Conservation (phyloP, 2,888 invertebrate genomes). For the Smittia sp. region DNA sequence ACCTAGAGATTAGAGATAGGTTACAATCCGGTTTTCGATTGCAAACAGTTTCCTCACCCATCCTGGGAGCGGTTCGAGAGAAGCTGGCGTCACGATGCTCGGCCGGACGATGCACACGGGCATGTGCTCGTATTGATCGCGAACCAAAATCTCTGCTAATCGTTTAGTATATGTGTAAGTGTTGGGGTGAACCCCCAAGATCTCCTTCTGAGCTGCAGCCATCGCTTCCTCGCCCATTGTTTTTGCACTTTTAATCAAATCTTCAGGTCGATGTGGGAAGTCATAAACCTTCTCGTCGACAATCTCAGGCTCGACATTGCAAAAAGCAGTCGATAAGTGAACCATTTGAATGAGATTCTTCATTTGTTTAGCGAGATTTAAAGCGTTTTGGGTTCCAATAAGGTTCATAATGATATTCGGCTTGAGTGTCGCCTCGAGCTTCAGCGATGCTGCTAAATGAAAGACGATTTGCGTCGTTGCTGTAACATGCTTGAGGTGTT, state of each 20-base stretch:
- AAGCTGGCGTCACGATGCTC: slow-evolving; percentile 48
- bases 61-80: slow-evolving; percentile 56
- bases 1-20: slow-evolving; percentile 74
- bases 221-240: slow-evolving; percentile 71
- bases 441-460: slow-evolving; percentile 91
- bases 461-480: slow-evolving; percentile 77
- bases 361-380: slow-evolving; percentile 75
- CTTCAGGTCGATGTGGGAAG: slow-evolving; percentile 69
- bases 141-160: slow-evolving; percentile 30
- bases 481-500: slow-evolving; percentile 60
- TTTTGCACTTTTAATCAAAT: slow-evolving; percentile 66
- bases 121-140: slow-evolving; percentile 1
- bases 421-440: slow-evolving; percentile 83
- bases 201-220: slow-evolving; percentile 63
- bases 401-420: slow-evolving; percentile 90
- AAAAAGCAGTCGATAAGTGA: slow-evolving; percentile 95
- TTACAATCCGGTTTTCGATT: slow-evolving; percentile 73
- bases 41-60: slow-evolving; percentile 61
- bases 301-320: slow-evolving; percentile 84
- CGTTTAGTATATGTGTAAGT: slow-evolving; percentile 38
- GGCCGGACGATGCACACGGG: slow-evolving; percentile 35
- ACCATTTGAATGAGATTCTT: slow-evolving; percentile 73
- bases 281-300: slow-evolving; percentile 80
- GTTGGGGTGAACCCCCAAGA: slow-evolving; percentile 57
- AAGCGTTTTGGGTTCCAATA: slow-evolving; percentile 74